phyloP scores from a whole-genome alignment of 2,888 invertebrate genomes.

The Teleiodes luculella region DNA sequence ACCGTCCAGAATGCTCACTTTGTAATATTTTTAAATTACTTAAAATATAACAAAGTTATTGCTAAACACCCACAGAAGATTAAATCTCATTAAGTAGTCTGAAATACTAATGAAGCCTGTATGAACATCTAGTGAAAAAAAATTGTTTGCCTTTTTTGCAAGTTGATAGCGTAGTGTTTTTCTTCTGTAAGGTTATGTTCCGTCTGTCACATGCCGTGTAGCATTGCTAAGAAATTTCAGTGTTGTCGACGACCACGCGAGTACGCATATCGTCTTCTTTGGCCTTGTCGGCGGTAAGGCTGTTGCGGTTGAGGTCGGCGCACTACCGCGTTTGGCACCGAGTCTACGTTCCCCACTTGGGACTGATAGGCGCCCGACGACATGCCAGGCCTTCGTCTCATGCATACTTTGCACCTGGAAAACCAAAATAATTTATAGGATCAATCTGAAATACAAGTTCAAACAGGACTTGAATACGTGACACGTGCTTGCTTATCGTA shows the following conservation, averaged over 20 bases:
- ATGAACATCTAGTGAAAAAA: too few species aligned
- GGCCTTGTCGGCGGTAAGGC: not conserved
- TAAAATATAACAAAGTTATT: too few species aligned
- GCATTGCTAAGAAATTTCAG: not conserved
- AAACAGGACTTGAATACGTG: too few species aligned
- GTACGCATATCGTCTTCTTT: conserved; percentile 29
- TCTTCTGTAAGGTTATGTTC: too few species aligned
- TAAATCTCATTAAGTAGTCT: too few species aligned
- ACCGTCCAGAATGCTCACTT: too few species aligned
- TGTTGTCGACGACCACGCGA: not conserved
- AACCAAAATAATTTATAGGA: not conserved
- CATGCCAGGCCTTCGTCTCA: conserved; percentile 49
- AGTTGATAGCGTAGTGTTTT: too few species aligned
- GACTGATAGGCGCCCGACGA: conserved; percentile 25
- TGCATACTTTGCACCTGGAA: conserved; percentile 64
- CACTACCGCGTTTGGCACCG: conserved; percentile 55
- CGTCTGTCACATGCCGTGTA: not conserved
- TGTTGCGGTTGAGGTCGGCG: conserved; percentile 26
- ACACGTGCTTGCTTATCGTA: too few species aligned
- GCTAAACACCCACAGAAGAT: too few species aligned
- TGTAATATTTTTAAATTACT: too few species aligned
- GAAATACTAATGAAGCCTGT: not conserved
- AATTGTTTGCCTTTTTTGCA: too few species aligned
- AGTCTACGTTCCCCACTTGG: conserved; percentile 43
- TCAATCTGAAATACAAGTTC: too few species aligned